A percentile compares a stretch with the other conserved stretches of the same genome.
phyloP scores from a whole-genome alignment of 2,888 invertebrate species.

The Dasypogon diadema region DNA sequence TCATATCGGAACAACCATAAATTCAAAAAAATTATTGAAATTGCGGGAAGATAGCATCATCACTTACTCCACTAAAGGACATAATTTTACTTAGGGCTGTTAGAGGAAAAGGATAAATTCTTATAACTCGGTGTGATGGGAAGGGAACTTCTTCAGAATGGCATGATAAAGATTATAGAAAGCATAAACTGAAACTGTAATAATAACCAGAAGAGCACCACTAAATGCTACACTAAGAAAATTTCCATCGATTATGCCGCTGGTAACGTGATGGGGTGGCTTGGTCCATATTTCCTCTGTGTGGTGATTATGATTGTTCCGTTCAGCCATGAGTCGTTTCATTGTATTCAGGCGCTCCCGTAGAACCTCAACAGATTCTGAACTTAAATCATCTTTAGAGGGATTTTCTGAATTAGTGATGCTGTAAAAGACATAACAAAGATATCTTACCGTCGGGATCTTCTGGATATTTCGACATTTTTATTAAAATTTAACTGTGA shows the following conservation, averaged over 20 bases:
- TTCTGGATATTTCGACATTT: constrained; percentile 41
- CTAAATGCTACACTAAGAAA: constrained; percentile 87
- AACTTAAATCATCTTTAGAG: constrained; percentile 64
- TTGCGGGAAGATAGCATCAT: no score
- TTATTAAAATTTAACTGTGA: not conserved
- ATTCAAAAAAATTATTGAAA: no score
- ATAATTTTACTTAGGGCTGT: no score
- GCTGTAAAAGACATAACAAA: not conserved
- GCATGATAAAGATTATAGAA: constrained; percentile 86
- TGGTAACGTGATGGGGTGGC: constrained; percentile 65
- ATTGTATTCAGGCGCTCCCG: constrained; percentile 82
- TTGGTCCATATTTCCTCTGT: constrained; percentile 65
- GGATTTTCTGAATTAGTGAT: not conserved
- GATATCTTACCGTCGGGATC: constrained; percentile 12
- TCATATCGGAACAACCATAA: no score
- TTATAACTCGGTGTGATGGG: constrained; percentile 83
- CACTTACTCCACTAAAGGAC: no score
- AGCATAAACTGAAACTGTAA: constrained; percentile 85
- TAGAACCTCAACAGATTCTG: constrained; percentile 84
- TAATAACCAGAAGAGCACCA: constrained; percentile 80
- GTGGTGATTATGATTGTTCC: constrained; percentile 68
- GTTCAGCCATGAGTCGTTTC: constrained; percentile 85
- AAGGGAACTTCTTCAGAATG: constrained; percentile 85
- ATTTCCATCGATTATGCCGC: constrained; percentile 83
- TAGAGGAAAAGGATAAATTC: not conserved